phyloP scores from a whole-genome alignment of 2,888 invertebrate species.

The Argyresthia goedartella region DNA sequence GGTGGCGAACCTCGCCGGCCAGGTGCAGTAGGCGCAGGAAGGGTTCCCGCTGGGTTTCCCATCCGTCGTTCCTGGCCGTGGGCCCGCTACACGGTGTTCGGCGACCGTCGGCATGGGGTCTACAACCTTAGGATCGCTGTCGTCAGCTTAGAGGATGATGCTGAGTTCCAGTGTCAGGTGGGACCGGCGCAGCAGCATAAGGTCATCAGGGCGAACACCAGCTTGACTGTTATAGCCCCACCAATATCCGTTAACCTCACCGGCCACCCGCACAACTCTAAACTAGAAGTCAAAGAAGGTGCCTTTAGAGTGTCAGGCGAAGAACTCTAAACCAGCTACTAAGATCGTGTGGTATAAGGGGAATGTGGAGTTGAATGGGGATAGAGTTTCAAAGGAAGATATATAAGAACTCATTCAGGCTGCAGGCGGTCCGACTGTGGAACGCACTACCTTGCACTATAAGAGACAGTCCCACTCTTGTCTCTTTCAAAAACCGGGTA shows the following conservation, averaged over 20 bases:
- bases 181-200: slow-evolving; percentile 86
- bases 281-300: slow-evolving; percentile 85
- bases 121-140: slow-evolving; percentile 92
- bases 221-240: slow-evolving; percentile 90
- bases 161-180: slow-evolving; percentile 96
- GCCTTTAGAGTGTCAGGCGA: slow-evolving; percentile 86
- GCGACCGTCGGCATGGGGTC: slow-evolving; percentile 85
- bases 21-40: no score
- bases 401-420: no score
- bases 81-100: slow-evolving; percentile 89
- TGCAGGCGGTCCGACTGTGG: no score
- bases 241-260: slow-evolving; percentile 89
- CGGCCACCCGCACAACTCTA: slow-evolving; percentile 81
- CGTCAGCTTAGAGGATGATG: slow-evolving; percentile 92
- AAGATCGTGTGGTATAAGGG: slow-evolving; percentile 92
- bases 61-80: slow-evolving; percentile 84
- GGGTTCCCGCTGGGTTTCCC: no score
- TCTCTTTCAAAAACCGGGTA: no score
- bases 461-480: no score
- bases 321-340: slow-evolving; percentile 90
- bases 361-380: slow-evolving; percentile 85
- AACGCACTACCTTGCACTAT: no score
- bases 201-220: slow-evolving; percentile 88
- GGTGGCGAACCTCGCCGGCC: no score
- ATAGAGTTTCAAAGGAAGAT: no score